Evolutionary conservation across 2,113 vertebrate genomes (phyloP).

Genomic region (Campylorhamphus procurvoides): DNA sequence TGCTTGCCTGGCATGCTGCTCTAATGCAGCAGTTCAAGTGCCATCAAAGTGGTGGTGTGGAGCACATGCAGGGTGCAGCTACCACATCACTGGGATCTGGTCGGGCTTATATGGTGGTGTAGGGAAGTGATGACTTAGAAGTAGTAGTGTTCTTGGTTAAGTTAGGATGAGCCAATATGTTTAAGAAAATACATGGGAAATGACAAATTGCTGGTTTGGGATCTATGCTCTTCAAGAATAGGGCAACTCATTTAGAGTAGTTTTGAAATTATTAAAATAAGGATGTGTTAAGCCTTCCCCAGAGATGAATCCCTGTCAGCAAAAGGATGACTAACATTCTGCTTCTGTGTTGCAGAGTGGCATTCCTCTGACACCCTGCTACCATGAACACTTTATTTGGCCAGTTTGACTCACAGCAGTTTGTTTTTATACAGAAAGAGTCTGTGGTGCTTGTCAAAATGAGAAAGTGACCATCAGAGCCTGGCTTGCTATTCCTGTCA

Average conservation of each 20-base stretch:
- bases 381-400: background rate
- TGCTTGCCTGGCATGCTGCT: background rate
- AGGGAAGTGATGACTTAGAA: background rate
- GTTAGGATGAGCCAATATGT: background rate
- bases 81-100: fast-evolving
- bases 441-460: conserved; percentile 21
- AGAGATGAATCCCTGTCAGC: background rate
- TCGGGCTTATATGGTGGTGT: background rate
- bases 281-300: background rate
- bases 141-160: background rate
- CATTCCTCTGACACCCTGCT: background rate
- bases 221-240: background rate
- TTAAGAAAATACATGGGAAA: background rate
- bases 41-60: background rate
- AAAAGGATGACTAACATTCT: background rate
- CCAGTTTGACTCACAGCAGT: conserved; percentile 7
- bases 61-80: background rate
- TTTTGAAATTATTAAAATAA: background rate
- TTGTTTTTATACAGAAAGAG: conserved; percentile 38
- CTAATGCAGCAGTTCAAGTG: background rate
- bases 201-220: background rate
- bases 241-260: background rate
- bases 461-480: conserved; percentile 32
- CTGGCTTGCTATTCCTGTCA: background rate
- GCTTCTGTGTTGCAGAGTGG: background rate